Base-by-base conservation (phyloP, 2,888 invertebrate genomes). In the Amblyteles armatorius region DNA sequence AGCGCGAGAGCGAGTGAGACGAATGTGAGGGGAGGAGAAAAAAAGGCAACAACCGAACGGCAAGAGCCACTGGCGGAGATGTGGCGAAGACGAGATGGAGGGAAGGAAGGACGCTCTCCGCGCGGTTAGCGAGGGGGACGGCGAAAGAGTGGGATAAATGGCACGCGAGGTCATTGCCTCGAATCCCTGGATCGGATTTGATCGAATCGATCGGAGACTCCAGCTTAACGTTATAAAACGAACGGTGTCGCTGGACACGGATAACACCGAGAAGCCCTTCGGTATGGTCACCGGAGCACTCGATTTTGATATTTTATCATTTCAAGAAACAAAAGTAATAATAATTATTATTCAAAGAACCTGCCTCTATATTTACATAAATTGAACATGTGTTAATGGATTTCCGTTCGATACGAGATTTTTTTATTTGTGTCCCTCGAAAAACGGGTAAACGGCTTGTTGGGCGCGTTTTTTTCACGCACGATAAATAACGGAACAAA, bases 121-220 rank as follows among this genome's bases (percentile, higher is more conserved):
- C 40, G 79, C 26, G 68, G 50, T 26, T 40, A 67, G 87, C 84
- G 86, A 83, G 72, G 40, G 82, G 67, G 79, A 82, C 69, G 76
- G 78, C 81, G 83, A 83, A 88, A 52, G 88, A 88, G 89, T 89
- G 80, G 90, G 88, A 91, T 92, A 92, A 93, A 92, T 92, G 92
- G 93, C 92, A 92, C 92, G 91, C 91, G 92, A 92, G 93, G 93
- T 93, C 93, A 93, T 91, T 93, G 93, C 92, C 93, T 93, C 89
- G 91, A 91, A 92, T 91, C 89, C 89, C 90, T 85, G 86, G 89
- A 91, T 91, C 90, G 90, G 91, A 91, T 91, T 90, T 90, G 89
- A 89, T 88, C 88, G 88, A 87, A 92, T 92, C 91, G 91, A 90
- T 88, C 88, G 88, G 85, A 85, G 88, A 88, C 78, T 87, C 87